Evolutionary conservation across 2,888 invertebrate species (phyloP), one percentile per base, ranked within the genome.

Genomic region (Catocala nupta): DNA sequence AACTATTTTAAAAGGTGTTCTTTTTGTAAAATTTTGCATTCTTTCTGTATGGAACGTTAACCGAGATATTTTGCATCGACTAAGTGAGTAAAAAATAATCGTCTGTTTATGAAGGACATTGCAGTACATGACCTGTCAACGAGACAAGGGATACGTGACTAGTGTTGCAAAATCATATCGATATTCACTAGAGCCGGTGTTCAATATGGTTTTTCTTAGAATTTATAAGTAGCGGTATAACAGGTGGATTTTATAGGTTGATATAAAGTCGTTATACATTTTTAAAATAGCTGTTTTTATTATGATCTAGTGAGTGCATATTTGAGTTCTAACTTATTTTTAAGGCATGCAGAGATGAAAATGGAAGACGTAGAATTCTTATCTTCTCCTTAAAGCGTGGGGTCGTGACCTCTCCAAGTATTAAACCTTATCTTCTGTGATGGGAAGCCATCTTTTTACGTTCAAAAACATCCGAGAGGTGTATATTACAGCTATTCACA

Each of bases 91-190:
- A 70, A 70, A 33, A 70, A 12, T 12, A 63, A 61, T 59, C 65
- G 54, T 63, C 68, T 70, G 59, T 63, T 47, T 56, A 59, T 55
- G 68, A 77, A 69, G 70, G 71, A 65, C 69, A 63, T 66, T 65
- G 56, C 63, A 66, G 73, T 68, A 66, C 68, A 68, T 68, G 73
- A 77, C 68, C 77, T 78, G 82, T 77, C 75, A 74, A 74, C 68
- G 71, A 70, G 69, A 68, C 70, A 65, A 63, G 63, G 65, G 67
- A 73, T 78, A 81, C 79, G 80, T 83, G 81, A 79, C 79, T 68
- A 80, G 85, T 81, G 81, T 80, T 80, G 81, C 71, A 74, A 75
- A 77, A 81, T 71, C 59, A 48, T 79, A 79, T 84, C 83, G 82
- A 84, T 82, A 82, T 76, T 78, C 77, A 68, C 65, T 73, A 69